Conservation (phyloP, 2,797 vertebrate genomes). For the Girardinus metallicus region DNA sequence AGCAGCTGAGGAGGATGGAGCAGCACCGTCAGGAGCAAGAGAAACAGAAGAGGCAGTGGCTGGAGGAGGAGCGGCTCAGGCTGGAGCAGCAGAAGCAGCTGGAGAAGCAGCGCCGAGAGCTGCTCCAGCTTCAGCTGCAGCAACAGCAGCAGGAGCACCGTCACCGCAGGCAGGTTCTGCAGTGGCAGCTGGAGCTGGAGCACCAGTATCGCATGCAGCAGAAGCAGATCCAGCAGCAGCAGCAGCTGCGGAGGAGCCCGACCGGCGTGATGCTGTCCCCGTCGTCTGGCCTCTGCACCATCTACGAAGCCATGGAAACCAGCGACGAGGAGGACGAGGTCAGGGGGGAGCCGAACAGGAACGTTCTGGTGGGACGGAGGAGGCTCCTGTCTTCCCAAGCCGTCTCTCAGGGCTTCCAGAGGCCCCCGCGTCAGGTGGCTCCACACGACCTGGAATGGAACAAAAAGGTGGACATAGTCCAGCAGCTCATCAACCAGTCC, state of each 20-base stretch:
- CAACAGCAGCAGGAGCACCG: constrained; percentile 76
- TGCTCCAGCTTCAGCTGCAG: constrained; percentile 78
- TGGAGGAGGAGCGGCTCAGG: constrained; percentile 72
- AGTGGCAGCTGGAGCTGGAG: constrained; percentile 79
- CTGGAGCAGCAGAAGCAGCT: constrained; percentile 76
- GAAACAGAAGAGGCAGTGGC: constrained; percentile 71
- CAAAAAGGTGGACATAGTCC: constrained; percentile 84
- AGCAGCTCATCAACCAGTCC: constrained; percentile 89
- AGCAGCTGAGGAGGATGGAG: constrained; percentile 69
- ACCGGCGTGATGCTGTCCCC: constrained; percentile 77
- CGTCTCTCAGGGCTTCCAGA: constrained; percentile 24
- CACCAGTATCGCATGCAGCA: constrained; percentile 79
- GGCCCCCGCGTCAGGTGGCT: constrained; percentile 53
- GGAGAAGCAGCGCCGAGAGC: constrained; percentile 78
- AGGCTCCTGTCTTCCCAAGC: constrained; percentile 7
- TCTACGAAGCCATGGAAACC: constrained; percentile 89
- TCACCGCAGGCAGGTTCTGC: constrained; percentile 73
- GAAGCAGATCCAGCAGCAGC: constrained; percentile 74
- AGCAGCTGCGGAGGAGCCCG: constrained; percentile 70
- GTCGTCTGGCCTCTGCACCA: constrained; percentile 88
- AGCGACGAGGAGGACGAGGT: constrained; percentile 79
- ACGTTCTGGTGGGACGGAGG: constrained; percentile 27
- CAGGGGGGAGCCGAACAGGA: constrained; percentile 40
- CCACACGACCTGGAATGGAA: constrained; percentile 75
- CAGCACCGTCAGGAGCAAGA: constrained; percentile 72